Percentiles rank a stretch among this genome's conserved stretches.
Conservation (phyloP, 1,140 invertebrate species). For the Eufriesea mexicana region DNA sequence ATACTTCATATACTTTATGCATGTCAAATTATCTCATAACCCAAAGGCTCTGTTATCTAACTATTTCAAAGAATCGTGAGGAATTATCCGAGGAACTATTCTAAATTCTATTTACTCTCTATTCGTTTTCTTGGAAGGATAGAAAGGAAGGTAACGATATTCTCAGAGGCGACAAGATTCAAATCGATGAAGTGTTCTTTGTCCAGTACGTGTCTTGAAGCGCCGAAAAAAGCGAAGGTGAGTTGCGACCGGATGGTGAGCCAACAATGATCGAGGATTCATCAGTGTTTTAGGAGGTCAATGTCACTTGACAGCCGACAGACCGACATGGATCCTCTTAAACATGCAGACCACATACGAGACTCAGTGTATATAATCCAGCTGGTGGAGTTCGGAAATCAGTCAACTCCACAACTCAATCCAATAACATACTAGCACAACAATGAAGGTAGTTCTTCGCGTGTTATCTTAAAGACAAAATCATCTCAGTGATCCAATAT, state of each 20-base stretch:
- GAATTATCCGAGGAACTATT: too few relatives aligned
- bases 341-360: slow-evolving; percentile 76
- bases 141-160: not conserved
- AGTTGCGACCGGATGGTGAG: slow-evolving; percentile 71
- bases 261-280: slow-evolving; percentile 73
- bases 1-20: too few relatives aligned
- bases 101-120: too few relatives aligned
- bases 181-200: not conserved
- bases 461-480: not conserved
- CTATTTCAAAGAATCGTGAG: too few relatives aligned
- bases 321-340: slow-evolving; percentile 63
- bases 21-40: too few relatives aligned
- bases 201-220: slow-evolving; percentile 8
- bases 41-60: too few relatives aligned
- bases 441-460: slow-evolving; percentile 78
- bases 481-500: not conserved
- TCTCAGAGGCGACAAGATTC: not conserved
- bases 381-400: slow-evolving; percentile 70
- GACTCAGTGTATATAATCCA: slow-evolving; percentile 77
- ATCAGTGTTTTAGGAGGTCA: slow-evolving; percentile 81
- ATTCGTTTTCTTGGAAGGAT: not conserved
- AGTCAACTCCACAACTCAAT: slow-evolving; percentile 76
- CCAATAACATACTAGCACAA: slow-evolving; percentile 51
- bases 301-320: slow-evolving; percentile 73
- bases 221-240: slow-evolving; percentile 64